Evolutionary conservation across 2,888 invertebrate species (phyloP).

Genomic region (Mythimna pallens): DNA sequence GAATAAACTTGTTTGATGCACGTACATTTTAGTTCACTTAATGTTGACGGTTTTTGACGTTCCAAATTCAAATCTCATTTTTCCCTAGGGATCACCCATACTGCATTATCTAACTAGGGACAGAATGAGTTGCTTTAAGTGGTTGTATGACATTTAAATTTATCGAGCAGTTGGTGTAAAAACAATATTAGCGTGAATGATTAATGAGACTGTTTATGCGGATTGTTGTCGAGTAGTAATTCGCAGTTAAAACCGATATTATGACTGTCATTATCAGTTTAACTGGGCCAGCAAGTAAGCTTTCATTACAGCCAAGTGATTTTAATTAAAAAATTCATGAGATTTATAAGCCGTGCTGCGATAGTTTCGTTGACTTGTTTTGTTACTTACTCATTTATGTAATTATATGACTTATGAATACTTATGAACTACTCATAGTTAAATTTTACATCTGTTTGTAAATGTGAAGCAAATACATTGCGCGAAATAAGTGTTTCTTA

Average conservation of each 20-base stretch:
- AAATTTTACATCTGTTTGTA: background rate
- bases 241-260: background rate
- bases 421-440: background rate
- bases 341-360: slow-evolving; percentile 18
- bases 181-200: too few relatives aligned
- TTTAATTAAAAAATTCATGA: slow-evolving; percentile 45
- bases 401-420: slow-evolving; percentile 20
- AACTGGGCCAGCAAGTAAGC: slow-evolving; percentile 3
- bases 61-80: too few relatives aligned
- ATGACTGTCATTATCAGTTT: background rate
- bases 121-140: too few relatives aligned
- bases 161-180: too few relatives aligned
- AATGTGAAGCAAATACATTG: background rate
- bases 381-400: slow-evolving; percentile 8
- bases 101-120: too few relatives aligned
- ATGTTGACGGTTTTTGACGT: too few relatives aligned
- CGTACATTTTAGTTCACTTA: too few relatives aligned
- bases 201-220: background rate
- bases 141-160: too few relatives aligned
- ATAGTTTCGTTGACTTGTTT: slow-evolving; percentile 23
- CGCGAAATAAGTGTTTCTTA: background rate
- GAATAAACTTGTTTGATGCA: too few relatives aligned
- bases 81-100: too few relatives aligned
- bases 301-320: background rate
- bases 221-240: background rate